phyloP scores from a whole-genome alignment of 2,113 vertebrate genomes.

The Neotoma lepida region DNA sequence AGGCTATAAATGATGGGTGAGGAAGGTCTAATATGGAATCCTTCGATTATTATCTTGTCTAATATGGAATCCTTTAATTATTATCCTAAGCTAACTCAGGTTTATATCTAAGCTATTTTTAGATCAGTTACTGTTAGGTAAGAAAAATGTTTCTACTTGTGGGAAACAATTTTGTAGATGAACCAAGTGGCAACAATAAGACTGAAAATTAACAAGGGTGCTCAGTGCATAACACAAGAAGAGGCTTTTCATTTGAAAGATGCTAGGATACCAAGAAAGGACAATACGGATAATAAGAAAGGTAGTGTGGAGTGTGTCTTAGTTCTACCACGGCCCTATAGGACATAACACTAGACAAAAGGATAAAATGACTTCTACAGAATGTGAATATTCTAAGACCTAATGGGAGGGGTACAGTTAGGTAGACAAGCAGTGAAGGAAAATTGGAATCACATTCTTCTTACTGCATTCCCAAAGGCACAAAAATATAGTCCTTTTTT shows the following conservation, averaged over 20 bases:
- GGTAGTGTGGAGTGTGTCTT: background rate
- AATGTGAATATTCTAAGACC: background rate
- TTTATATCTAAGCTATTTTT: slow-evolving; percentile 65
- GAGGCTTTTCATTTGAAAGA: slow-evolving; percentile 23
- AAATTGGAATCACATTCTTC: background rate
- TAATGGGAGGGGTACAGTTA: background rate
- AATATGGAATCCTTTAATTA: slow-evolving; percentile 7
- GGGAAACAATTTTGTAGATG: slow-evolving; percentile 43
- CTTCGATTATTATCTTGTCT: slow-evolving; percentile 63
- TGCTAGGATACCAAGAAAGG: background rate
- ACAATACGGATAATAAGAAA: background rate
- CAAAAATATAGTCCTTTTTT: background rate
- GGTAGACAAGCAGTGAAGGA: background rate
- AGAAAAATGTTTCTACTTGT: slow-evolving; percentile 48
- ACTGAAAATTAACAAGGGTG: slow-evolving; percentile 34
- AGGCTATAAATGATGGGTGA: slow-evolving; percentile 59
- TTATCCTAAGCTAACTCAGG: slow-evolving; percentile 58
- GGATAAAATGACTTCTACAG: background rate
- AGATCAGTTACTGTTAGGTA: slow-evolving; percentile 49
- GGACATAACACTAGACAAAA: background rate
- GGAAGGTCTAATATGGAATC: slow-evolving; percentile 29
- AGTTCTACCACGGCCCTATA: background rate
- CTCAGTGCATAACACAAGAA: background rate
- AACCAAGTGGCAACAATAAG: slow-evolving; percentile 47
- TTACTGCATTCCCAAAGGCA: background rate